phyloP scores from a whole-genome alignment of 2,888 invertebrate genomes.

The Chrysina gloriosa region DNA sequence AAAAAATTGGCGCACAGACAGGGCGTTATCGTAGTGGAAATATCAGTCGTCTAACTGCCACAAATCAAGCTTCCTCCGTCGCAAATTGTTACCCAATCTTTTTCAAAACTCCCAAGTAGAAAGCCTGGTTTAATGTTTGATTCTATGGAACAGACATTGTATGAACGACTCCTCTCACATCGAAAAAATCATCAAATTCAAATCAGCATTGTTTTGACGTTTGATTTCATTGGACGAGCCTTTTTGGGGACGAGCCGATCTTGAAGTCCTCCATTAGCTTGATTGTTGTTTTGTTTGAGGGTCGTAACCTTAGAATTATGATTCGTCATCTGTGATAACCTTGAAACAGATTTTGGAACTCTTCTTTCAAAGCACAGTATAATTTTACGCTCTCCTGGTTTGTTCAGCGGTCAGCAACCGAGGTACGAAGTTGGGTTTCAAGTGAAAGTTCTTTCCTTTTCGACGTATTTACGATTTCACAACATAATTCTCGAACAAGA shows the following conservation, averaged over 20 bases:
- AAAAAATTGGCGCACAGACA: not conserved
- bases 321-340: constrained; percentile 44
- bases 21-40: constrained; percentile 47
- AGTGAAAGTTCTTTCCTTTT: too few relatives aligned
- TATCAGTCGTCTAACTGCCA: constrained; percentile 13
- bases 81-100: constrained; percentile 48
- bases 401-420: too few relatives aligned
- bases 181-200: constrained; percentile 22
- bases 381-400: too few relatives aligned
- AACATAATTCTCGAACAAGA: too few relatives aligned
- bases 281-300: constrained; percentile 48
- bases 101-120: constrained; percentile 47
- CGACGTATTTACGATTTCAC: too few relatives aligned
- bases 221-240: constrained; percentile 43
- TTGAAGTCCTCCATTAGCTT: constrained; percentile 46
- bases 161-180: not conserved
- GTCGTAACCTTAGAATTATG: constrained; percentile 46
- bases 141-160: constrained; percentile 13
- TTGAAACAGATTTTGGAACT: constrained; percentile 34
- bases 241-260: constrained; percentile 17
- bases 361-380: not conserved
- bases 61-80: constrained; percentile 44
- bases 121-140: constrained; percentile 44
- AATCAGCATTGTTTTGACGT: constrained; percentile 22
- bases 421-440: too few relatives aligned